Evolutionary conservation across 2,113 vertebrate genomes (phyloP).

Genomic region (Poicephalus gulielmi): DNA sequence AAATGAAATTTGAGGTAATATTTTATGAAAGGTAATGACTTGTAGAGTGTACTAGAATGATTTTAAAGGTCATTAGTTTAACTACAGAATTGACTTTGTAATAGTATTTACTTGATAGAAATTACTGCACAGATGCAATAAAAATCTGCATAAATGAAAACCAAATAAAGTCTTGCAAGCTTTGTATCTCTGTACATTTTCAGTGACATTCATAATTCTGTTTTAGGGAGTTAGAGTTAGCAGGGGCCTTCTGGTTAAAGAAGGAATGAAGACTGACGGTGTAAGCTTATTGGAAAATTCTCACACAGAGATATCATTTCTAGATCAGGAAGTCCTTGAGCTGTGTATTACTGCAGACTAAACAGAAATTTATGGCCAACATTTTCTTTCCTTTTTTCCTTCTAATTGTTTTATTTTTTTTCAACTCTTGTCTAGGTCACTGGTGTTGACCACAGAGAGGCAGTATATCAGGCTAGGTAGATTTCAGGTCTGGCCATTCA

Average conservation of each 20-base stretch:
- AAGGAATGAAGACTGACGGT: background rate
- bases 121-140: background rate
- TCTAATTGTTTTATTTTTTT: accelerated
- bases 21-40: background rate
- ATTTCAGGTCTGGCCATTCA: background rate
- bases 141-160: background rate
- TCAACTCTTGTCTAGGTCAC: background rate
- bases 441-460: background rate
- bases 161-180: background rate
- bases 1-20: background rate
- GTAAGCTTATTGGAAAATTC: background rate
- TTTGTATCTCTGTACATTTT: background rate
- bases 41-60: background rate
- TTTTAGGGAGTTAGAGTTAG: background rate
- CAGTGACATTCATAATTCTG: background rate
- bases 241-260: background rate
- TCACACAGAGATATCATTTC: background rate
- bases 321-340: background rate
- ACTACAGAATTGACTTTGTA: background rate
- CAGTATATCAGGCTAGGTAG: background rate
- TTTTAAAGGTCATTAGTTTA: background rate
- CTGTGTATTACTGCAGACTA: background rate
- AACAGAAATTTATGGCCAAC: background rate
- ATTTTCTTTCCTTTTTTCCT: background rate
- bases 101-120: background rate